These are phyloP conservation scores for Thinocorus orbignyianus DNA, from an alignment of 2,113 vertebrate species.

Conservation along the genomic window DNA sequence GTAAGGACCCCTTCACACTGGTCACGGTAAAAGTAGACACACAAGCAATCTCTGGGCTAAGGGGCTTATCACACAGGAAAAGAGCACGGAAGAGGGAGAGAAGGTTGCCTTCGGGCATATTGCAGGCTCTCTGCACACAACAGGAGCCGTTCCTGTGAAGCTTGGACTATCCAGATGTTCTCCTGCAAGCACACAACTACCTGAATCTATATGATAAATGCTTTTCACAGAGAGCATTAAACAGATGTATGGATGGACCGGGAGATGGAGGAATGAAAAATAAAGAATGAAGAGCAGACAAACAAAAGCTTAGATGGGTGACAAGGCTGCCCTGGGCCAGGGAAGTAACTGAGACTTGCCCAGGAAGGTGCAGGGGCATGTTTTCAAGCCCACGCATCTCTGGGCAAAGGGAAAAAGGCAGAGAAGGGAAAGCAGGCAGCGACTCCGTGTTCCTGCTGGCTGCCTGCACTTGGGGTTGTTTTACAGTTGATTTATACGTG, in stretches of 20 bases:
- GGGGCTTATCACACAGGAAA: background rate
- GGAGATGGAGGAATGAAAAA: background rate
- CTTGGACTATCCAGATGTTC: background rate
- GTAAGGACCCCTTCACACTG: background rate
- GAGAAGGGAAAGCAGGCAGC: background rate
- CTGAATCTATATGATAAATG: background rate
- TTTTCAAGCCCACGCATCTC: rapidly evolving
- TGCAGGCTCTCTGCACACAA: background rate
- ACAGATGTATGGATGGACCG: background rate
- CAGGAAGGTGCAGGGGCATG: rapidly evolving
- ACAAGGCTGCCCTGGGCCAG: rapidly evolving
- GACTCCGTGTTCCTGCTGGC: background rate
- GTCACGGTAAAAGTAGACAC: background rate
- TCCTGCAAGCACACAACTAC: background rate
- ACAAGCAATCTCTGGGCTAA: background rate
- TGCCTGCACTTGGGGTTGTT: background rate
- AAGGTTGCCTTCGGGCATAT: background rate
- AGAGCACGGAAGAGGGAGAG: background rate
- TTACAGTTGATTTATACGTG: constrained; percentile 34
- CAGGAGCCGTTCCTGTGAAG: background rate
- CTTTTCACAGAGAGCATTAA: background rate
- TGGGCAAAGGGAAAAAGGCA: background rate
- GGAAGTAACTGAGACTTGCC: background rate
- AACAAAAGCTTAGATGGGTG: background rate
- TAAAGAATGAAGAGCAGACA: background rate